Conservation (phyloP, 1,140 invertebrate genomes). For the Drosophila parabipectinata region DNA sequence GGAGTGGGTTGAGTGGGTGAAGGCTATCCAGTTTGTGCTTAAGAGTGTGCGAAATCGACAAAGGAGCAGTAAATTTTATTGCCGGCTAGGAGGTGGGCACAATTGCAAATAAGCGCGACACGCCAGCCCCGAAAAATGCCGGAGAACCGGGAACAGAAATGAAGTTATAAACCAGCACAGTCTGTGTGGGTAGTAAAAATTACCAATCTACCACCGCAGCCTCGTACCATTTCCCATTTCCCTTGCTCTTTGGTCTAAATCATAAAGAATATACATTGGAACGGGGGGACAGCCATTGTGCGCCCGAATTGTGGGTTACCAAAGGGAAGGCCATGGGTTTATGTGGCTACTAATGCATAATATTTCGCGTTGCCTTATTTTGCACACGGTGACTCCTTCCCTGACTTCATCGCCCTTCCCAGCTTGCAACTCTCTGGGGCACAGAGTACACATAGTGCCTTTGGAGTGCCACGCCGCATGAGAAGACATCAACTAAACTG, state of each 20-base stretch:
- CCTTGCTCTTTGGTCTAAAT: conserved; percentile 11
- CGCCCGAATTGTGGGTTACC: conserved; percentile 16
- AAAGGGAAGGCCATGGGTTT: conserved; percentile 18
- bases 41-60: conserved; percentile 75
- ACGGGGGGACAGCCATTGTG: conserved; percentile 38
- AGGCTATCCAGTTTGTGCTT: conserved; percentile 24
- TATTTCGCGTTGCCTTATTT: conserved; percentile 71
- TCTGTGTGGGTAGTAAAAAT: conserved; percentile 63
- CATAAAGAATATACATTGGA: conserved; percentile 61
- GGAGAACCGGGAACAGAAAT: conserved; percentile 49
- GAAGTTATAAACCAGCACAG: conserved; percentile 72
- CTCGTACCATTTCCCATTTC: neutral
- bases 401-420: conserved; percentile 1
- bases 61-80: conserved; percentile 78
- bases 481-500: neutral
- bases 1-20: conserved; percentile 13
- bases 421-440: conserved; percentile 10
- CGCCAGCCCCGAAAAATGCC: conserved; percentile 52
- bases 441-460: conserved; percentile 1
- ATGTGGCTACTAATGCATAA: conserved; percentile 69
- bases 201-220: conserved; percentile 30
- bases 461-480: conserved; percentile 6
- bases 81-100: conserved; percentile 32
- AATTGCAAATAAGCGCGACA: conserved; percentile 76
- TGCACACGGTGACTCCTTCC: conserved; percentile 41